Percentiles rank a stretch among this genome's conserved stretches.
Conservation (phyloP, 2,113 vertebrate species). For the Hemiscyllium ocellatum region DNA sequence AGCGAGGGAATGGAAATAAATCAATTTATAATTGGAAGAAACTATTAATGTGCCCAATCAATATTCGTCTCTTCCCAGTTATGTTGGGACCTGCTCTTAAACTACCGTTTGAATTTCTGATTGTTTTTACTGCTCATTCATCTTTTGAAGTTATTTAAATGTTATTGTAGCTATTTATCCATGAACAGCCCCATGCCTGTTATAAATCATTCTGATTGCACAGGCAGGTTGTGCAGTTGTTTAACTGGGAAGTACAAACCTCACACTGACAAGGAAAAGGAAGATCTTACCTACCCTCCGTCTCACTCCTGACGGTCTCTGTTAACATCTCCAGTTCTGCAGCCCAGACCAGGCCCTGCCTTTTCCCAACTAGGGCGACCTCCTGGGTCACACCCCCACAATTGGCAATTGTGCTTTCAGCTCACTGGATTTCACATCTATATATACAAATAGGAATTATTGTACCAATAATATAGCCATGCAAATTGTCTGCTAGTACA, state of each 20-base stretch:
- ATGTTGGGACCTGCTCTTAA: slow-evolving; percentile 6
- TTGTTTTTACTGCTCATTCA: not conserved
- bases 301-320: no score
- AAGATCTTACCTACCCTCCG: not conserved
- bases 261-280: not conserved
- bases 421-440: not conserved
- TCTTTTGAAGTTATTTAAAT: slow-evolving; percentile 25
- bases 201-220: not conserved
- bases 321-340: not conserved
- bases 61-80: not conserved
- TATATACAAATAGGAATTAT: no score
- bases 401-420: not conserved
- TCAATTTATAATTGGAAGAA: slow-evolving; percentile 8
- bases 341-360: not conserved
- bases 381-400: not conserved
- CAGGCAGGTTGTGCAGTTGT: not conserved
- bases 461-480: no score
- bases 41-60: not conserved
- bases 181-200: not conserved
- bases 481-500: no score
- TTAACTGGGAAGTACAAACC: not conserved
- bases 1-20: not conserved
- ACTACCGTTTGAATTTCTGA: not conserved
- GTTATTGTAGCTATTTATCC: slow-evolving; percentile 28
- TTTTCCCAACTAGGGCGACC: not conserved